These are phyloP conservation scores for Melanogrammus aeglefinus DNA, from an alignment of 2,797 vertebrate genomes.

Conservation along the genomic window DNA sequence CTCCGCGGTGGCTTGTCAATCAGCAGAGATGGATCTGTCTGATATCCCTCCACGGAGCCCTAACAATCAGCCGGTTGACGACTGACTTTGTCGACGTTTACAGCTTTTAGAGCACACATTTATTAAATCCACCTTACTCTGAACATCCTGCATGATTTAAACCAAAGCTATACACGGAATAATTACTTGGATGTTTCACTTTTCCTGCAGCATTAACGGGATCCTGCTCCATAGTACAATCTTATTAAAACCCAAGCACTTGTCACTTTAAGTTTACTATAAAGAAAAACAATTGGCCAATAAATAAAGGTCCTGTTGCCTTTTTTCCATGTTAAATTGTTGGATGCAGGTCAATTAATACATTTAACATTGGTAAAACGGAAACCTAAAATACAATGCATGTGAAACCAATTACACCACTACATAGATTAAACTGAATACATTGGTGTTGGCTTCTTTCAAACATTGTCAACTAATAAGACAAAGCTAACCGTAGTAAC, in stretches of 20 bases:
- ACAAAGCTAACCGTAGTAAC: background rate
- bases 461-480: background rate
- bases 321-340: background rate
- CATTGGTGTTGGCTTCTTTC: background rate
- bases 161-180: background rate
- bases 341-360: background rate
- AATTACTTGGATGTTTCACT: background rate
- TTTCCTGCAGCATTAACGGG: background rate
- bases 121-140: background rate
- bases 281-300: background rate
- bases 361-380: background rate
- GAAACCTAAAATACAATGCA: background rate
- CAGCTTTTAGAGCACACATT: background rate
- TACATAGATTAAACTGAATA: background rate
- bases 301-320: background rate
- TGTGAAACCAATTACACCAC: background rate
- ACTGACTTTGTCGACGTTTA: background rate
- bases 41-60: background rate
- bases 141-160: background rate
- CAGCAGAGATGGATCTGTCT: background rate
- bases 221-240: background rate
- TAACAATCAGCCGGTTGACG: too few species aligned
- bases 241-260: background rate
- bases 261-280: background rate
- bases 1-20: background rate